Base-by-base conservation (phyloP, 2,113 vertebrate species). In the Pyxicephalus adspersus region DNA sequence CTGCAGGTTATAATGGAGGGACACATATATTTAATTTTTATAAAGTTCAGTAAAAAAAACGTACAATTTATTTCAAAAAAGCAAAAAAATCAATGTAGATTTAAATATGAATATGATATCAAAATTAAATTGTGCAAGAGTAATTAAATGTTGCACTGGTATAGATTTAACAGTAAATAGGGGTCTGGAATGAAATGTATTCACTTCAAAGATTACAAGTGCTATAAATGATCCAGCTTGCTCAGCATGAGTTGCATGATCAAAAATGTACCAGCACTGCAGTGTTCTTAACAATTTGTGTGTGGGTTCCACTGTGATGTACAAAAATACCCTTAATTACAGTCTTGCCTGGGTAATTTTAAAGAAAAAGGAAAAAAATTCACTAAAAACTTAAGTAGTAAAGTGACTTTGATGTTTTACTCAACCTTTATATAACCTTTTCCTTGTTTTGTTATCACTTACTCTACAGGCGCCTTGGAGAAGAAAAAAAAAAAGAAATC, bases 361-460 rank as follows among this genome's bases (percentile, higher is more conserved):
- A 85, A 78, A 77, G n/a, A 87, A 60, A 84, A 79, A 65, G 63
- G 17, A 64, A 11, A 64, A 65, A 65, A 64, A 22, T 15, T 64
- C 29, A 83, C 65, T 86, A 86, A 85, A 81, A 84, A 81, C 31
- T 31, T 68, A 85, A 75, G 31, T n/a, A 66, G 5, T 80, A 78
- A 78, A 78, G 83, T 86, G 74, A n/a, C 84, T 81, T 87, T 87
- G 84, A 88, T 84, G 83, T 77, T 86, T 64, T 51, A 67, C 54
- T 87, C 87, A 85, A 85, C 88, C 83, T 86, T 89, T 87, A 84
- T 83, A 86, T 86, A 88, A 85, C 84, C 83, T 86, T 85, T 84
- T 80, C 67, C 83, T 85, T 67, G 85, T 88, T 87, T 86, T 84
- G 85, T 82, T 86, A 76, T 84, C 82, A 86, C 83, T 70, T 55